These are phyloP conservation scores for Scomber scombrus DNA, from an alignment of 2,113 vertebrate species.

Conservation along the genomic window DNA sequence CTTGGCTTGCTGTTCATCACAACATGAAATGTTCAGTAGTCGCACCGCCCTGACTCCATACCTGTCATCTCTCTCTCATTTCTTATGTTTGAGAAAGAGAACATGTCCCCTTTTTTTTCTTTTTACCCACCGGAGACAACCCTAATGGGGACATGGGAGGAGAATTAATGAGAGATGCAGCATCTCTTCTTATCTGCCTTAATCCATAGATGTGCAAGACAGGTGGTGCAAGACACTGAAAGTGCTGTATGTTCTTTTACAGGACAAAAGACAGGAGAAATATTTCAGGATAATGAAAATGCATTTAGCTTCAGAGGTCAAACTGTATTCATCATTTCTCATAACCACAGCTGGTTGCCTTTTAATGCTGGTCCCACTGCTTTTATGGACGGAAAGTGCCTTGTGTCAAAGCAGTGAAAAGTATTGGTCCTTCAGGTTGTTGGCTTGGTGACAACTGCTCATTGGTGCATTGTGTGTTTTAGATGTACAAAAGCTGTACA, in stretches of 20 bases:
- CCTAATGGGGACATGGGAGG: slow-evolving; percentile 20
- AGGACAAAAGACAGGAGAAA: slow-evolving; percentile 44
- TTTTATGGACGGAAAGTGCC: slow-evolving; percentile 73
- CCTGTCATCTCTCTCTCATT: slow-evolving; percentile 39
- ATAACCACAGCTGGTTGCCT: slow-evolving; percentile 75
- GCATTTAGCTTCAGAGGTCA: slow-evolving; percentile 68
- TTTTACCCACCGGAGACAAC: slow-evolving; percentile 9
- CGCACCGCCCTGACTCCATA: slow-evolving; percentile 28
- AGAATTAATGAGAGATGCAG: slow-evolving; percentile 30
- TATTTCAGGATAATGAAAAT: slow-evolving; percentile 68
- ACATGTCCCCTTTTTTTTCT: slow-evolving; percentile 42
- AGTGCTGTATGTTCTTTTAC: slow-evolving; percentile 37
- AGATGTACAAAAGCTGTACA: slow-evolving; percentile 57
- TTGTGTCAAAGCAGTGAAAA: slow-evolving; percentile 71
- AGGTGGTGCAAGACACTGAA: slow-evolving; percentile 31
- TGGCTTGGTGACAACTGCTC: slow-evolving; percentile 72
- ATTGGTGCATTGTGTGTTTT: slow-evolving; percentile 72
- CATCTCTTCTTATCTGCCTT: slow-evolving; percentile 29
- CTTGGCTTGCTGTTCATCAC: slow-evolving; percentile 42
- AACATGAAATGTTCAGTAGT: slow-evolving; percentile 38
- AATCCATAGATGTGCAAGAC: slow-evolving; percentile 25
- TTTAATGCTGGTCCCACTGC: slow-evolving; percentile 64
- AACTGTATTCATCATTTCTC: slow-evolving; percentile 64
- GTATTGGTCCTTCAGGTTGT: slow-evolving; percentile 61
- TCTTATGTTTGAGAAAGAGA: slow-evolving; percentile 19